Conservation (phyloP, 2,113 vertebrate species). For the Notothenia coriiceps region DNA sequence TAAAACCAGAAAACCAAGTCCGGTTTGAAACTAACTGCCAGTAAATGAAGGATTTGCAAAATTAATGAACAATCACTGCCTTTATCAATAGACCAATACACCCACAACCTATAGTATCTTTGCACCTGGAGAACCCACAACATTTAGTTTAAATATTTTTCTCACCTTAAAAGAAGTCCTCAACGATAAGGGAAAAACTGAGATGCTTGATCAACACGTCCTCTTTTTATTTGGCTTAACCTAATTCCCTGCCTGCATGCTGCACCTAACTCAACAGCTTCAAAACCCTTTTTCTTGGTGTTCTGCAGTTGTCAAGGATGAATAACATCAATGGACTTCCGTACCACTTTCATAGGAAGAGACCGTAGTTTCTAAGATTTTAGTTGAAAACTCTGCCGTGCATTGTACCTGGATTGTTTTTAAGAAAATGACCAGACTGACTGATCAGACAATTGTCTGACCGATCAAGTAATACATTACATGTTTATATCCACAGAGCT, state of each 20-base stretch:
- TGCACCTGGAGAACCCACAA: neutral
- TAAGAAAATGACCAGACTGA: no score
- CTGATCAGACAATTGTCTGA: neutral
- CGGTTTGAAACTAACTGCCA: neutral
- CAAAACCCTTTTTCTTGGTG: neutral
- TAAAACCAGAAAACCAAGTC: conserved; percentile 8
- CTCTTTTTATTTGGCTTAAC: neutral
- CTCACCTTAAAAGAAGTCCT: neutral
- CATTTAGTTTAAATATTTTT: neutral
- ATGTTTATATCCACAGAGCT: neutral
- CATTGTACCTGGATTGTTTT: neutral
- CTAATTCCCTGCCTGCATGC: neutral
- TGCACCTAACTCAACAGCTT: neutral
- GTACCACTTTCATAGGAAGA: neutral
- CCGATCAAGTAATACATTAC: neutral
- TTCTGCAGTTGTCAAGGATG: neutral
- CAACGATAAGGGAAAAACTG: neutral
- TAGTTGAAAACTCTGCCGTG: neutral
- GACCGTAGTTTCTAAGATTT: neutral
- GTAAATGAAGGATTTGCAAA: neutral
- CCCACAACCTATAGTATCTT: neutral
- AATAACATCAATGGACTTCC: neutral
- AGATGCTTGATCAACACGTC: neutral
- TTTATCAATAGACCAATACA: neutral
- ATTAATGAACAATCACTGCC: neutral